Base-by-base conservation (phyloP, 2,797 vertebrate species). In the Rhinichthys osculus region DNA sequence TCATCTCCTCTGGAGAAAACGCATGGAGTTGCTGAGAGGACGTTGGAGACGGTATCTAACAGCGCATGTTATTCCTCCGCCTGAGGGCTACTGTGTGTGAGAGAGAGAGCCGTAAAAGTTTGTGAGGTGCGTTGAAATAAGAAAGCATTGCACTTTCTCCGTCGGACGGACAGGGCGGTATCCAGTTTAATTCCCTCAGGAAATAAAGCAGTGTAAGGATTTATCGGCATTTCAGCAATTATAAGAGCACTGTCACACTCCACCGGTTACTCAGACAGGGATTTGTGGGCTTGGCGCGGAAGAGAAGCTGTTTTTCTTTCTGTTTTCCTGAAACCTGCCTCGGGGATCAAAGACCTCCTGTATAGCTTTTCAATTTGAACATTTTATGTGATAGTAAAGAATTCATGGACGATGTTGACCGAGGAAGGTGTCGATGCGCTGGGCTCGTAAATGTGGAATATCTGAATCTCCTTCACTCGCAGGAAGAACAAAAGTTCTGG, bases 181-280 rank as follows among this genome's bases (percentile, higher is more conserved):
- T 85, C 91, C 89, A 85, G 89, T 90, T 82, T 85, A 86, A 85
- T 84, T 93, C 93, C 91, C 90, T 87, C 85, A 91, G 89, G 93
- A 91, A 94, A 93, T 93, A 91, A 93, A 95, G 92, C 84, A 84
- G 86, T 84, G 87, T 90, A 87, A 91, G 93, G 92, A 94, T 94
- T 94, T 95, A 95, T 93, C 87, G 93, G 93, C 91, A 91, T 93
- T 90, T 87, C 89, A 91, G 92, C 91, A 92, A 91, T 94, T 94
- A 94, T 94, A 93, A 93, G 92, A 92, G 90, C 90, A 91, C 92
- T 94, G 93, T 95, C 94, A 94, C 94, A 94, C 93, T 93, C 91
- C 91, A 92, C 87, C 90, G 90, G 92, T 92, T 92, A 88, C 85
- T 89, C 85, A 88, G 77, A 84, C 52, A 67, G 87, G 85, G 87